Conservation (phyloP, 2,888 invertebrate species). For the Strigamia crassipes region DNA sequence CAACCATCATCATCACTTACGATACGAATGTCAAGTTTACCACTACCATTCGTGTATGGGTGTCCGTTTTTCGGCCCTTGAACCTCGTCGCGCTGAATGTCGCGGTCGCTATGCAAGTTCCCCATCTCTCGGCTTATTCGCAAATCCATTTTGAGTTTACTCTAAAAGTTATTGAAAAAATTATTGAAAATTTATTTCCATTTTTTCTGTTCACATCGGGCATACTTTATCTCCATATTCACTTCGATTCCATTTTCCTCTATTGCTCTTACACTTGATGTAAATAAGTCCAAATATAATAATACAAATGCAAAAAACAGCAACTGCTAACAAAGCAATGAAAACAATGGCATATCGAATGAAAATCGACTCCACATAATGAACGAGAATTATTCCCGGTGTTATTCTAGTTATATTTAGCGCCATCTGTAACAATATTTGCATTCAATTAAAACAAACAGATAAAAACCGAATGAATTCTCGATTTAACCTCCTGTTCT, state of each 20-base stretch:
- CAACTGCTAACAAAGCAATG: not conserved
- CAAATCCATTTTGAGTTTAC: not conserved
- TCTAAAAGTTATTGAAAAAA: not conserved
- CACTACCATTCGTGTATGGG: not conserved
- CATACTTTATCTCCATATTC: slow-evolving; percentile 13
- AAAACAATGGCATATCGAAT: not conserved
- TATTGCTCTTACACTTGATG: slow-evolving; percentile 3
- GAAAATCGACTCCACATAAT: not conserved
- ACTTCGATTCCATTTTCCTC: not conserved
- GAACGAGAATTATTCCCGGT: not conserved
- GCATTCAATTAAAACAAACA: not conserved
- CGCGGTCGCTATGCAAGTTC: not conserved
- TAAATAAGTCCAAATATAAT: slow-evolving; percentile 6
- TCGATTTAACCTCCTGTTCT: not conserved
- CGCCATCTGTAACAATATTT: not conserved
- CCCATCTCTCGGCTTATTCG: not conserved
- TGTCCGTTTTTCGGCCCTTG: not conserved
- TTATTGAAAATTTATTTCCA: not conserved
- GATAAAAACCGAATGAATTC: not conserved
- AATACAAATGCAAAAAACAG: not conserved
- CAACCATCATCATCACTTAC: not conserved
- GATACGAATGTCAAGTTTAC: not conserved
- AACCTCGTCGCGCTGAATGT: not conserved
- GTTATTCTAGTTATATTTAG: not conserved
- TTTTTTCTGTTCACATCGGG: not conserved